Evolutionary conservation across 2,113 vertebrate genomes (phyloP), one percentile per base, ranked within the genome.

Genomic region (Phrynosoma platyrhinos): DNA sequence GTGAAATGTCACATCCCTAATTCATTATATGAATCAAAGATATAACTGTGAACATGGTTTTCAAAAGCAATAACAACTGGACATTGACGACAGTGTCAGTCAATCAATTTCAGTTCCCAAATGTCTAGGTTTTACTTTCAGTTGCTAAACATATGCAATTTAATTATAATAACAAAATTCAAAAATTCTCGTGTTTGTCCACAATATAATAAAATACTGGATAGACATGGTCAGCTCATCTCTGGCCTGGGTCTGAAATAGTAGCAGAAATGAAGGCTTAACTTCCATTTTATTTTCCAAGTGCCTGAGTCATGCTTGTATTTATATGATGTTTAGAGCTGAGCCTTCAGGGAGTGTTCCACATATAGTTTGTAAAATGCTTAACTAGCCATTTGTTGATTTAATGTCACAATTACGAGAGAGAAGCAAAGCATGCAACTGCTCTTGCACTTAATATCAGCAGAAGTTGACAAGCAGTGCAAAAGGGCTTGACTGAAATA

Each of bases 211-310:
- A 47, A 21, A 20, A 47, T n/a, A n/a, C 18, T 27, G 40, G 27
- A 18, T 52, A 47, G 25, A 32, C 20, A 5, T 10, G 30, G n/a
- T 30, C 27, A 83, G 40, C 16, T 21, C n/a, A 30, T 18, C 52
- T 25, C 66, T 82, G 79, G 89, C 71, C 71, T 78, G 36, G 88
- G 82, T 79, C 86, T 0, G 0, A 89, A 82, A 90, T 53, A 83
- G 76, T 82, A 91, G 20, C 58, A 81, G 79, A 88, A 82, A 36
- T 5, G 77, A 88, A 93, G 87, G 58, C 86, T 93, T 83, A 85
- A 66, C 12, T 83, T 83, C 69, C 53, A 72, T 81, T 77, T 84
- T 0, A 1, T 40, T 0, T 0, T 82, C 47, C 1, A 72, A 2
- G 55, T 81, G 86, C 87, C 77, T 74, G 68, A 88, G 42, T 82